Conservation (phyloP, 2,888 invertebrate genomes). For the Yponomeuta sedellus region DNA sequence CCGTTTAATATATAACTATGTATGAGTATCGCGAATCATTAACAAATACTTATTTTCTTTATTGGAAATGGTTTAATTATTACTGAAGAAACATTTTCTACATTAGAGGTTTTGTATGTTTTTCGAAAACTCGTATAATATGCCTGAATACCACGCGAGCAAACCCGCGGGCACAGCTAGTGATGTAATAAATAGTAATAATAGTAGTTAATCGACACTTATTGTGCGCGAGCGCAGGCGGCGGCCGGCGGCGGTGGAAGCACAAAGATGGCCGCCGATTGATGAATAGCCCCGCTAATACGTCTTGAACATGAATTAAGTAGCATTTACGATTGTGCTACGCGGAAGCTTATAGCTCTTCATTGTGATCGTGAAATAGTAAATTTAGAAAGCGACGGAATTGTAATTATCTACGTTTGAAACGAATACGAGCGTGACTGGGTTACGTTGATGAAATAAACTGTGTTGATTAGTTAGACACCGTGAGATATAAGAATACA, state of each 20-base stretch:
- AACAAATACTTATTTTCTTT: too few relatives aligned
- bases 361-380: constrained; percentile 10
- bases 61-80: too few relatives aligned
- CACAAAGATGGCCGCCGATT: constrained; percentile 18
- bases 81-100: too few relatives aligned
- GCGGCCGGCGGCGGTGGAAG: constrained; percentile 33
- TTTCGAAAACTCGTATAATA: not conserved
- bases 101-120: too few relatives aligned
- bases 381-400: constrained; percentile 13
- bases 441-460: not conserved
- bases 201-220: constrained; percentile 54
- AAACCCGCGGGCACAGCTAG: constrained; percentile 24
- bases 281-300: constrained; percentile 54
- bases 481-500: not conserved
- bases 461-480: constrained; percentile 3
- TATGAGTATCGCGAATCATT: too few relatives aligned
- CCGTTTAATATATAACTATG: too few relatives aligned
- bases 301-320: constrained; percentile 24
- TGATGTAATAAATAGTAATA: constrained; percentile 57
- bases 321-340: constrained; percentile 13
- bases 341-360: constrained; percentile 13
- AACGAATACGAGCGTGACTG: constrained; percentile 2
- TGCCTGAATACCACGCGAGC: not conserved
- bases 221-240: constrained; percentile 40
- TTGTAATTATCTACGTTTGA: not conserved